phyloP scores from a whole-genome alignment of 2,888 invertebrate species.

The Crioceris asparagi region DNA sequence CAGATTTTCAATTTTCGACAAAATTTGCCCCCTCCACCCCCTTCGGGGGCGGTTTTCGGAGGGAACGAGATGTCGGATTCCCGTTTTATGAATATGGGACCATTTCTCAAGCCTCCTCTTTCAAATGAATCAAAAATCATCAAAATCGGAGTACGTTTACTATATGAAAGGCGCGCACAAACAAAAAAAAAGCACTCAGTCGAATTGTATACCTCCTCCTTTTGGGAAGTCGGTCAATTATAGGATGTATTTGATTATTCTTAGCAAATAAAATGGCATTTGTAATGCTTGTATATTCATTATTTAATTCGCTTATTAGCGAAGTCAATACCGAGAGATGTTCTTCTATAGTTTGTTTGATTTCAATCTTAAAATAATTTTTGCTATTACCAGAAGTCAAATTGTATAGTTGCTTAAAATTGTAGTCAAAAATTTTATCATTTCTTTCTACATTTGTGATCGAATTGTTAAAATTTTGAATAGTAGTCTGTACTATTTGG shows the following conservation, averaged over 20 bases:
- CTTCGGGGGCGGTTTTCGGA: too few species aligned
- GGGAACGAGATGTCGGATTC: too few species aligned
- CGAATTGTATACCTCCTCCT: too few species aligned
- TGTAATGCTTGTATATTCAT: slow-evolving; percentile 9
- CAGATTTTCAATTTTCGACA: too few species aligned
- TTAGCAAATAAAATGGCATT: slow-evolving; percentile 10
- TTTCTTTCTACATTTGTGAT: slow-evolving; percentile 13
- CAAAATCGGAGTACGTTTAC: too few species aligned
- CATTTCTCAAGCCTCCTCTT: too few species aligned
- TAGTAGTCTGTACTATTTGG: slow-evolving; percentile 13
- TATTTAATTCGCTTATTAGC: slow-evolving; percentile 11
- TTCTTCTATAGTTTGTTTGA: slow-evolving; percentile 15
- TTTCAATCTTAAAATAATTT: slow-evolving; percentile 10
- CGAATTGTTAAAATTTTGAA: slow-evolving; percentile 14
- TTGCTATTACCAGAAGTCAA: slow-evolving; percentile 3
- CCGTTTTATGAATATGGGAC: too few species aligned
- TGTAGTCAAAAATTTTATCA: slow-evolving; percentile 9
- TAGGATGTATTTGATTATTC: slow-evolving; percentile 14
- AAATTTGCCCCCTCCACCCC: too few species aligned
- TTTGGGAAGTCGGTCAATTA: too few species aligned
- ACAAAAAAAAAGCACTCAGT: too few species aligned
- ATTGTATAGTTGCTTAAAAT: slow-evolving; percentile 8
- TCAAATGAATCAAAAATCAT: too few species aligned
- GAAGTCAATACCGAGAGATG: slow-evolving; percentile 13
- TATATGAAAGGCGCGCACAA: too few species aligned